Conservation (phyloP, 2,113 vertebrate species). For the Myiopsitta monachus region DNA sequence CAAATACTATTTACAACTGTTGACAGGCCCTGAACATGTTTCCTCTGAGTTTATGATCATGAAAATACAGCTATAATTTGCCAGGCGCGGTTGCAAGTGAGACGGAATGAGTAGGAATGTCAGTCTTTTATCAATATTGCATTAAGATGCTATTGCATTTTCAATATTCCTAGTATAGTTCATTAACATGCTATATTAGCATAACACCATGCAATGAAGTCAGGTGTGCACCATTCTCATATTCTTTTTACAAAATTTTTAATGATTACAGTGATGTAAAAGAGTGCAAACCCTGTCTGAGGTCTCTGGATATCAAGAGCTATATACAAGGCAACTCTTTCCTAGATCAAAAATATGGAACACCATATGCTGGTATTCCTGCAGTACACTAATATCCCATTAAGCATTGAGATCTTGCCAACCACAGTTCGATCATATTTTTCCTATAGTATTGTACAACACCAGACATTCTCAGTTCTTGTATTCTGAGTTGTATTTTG, state of each 20-base stretch:
- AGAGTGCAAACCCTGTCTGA: background rate
- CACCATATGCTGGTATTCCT: background rate
- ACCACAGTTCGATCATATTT: background rate
- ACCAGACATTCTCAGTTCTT: background rate
- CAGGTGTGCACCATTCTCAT: background rate
- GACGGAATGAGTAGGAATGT: conserved; percentile 2
- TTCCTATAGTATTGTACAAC: background rate
- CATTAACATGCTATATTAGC: conserved; percentile 38
- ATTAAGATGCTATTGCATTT: conserved; percentile 51
- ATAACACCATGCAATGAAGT: background rate
- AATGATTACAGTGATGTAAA: background rate
- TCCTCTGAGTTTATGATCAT: conserved; percentile 43
- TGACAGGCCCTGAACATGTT: conserved; percentile 46
- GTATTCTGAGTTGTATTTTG: background rate
- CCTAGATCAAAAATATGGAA: background rate
- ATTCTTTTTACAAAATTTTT: background rate
- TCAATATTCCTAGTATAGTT: conserved; percentile 23
- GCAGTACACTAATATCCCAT: background rate
- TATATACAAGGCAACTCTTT: background rate
- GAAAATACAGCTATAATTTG: conserved; percentile 51
- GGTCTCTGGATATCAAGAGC: background rate
- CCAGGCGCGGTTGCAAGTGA: conserved; percentile 12
- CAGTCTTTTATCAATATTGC: conserved; percentile 60
- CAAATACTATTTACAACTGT: background rate
- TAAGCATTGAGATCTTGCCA: background rate